phyloP scores from a whole-genome alignment of 2,888 invertebrate genomes.

The Synanthedon andrenaeformis region DNA sequence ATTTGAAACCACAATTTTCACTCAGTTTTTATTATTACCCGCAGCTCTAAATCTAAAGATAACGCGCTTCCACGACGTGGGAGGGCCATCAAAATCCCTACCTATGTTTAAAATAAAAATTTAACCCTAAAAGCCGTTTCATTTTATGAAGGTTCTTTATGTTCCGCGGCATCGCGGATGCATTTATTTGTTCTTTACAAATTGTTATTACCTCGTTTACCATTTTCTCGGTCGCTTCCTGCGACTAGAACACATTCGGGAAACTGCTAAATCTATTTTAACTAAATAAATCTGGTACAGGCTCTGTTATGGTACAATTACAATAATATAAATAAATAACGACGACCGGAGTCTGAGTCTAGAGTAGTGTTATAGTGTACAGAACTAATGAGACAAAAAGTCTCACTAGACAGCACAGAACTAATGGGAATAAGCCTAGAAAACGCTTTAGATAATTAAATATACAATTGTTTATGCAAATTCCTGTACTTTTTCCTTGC shows the following conservation, averaged over 20 bases:
- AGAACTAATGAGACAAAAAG: too few species aligned
- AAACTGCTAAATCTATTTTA: too few species aligned
- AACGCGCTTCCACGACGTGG: slow-evolving; percentile 48
- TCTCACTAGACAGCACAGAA: too few species aligned
- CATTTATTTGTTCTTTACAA: slow-evolving; percentile 54
- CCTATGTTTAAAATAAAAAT: slow-evolving; percentile 70
- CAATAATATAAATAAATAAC: too few species aligned
- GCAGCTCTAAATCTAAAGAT: slow-evolving; percentile 57
- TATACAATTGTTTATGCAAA: too few species aligned
- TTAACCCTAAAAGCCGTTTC: slow-evolving; percentile 55
- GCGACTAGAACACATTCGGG: slow-evolving; percentile 3
- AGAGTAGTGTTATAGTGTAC: too few species aligned
- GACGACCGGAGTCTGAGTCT: too few species aligned
- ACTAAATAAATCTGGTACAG: too few species aligned
- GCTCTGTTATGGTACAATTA: too few species aligned
- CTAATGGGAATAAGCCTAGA: too few species aligned
- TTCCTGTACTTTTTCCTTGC: too few species aligned
- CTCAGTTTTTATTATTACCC: slow-evolving; percentile 35
- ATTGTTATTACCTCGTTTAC: slow-evolving; percentile 42
- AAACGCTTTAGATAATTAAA: too few species aligned
- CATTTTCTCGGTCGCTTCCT: slow-evolving; percentile 27
- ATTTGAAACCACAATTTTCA: slow-evolving; percentile 23
- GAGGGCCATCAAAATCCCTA: slow-evolving; percentile 65
- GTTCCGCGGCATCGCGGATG: slow-evolving; percentile 33
- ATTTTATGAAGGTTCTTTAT: slow-evolving; percentile 53